Conservation (phyloP, 2,888 invertebrate species). For the Pemphredon lugubris region DNA sequence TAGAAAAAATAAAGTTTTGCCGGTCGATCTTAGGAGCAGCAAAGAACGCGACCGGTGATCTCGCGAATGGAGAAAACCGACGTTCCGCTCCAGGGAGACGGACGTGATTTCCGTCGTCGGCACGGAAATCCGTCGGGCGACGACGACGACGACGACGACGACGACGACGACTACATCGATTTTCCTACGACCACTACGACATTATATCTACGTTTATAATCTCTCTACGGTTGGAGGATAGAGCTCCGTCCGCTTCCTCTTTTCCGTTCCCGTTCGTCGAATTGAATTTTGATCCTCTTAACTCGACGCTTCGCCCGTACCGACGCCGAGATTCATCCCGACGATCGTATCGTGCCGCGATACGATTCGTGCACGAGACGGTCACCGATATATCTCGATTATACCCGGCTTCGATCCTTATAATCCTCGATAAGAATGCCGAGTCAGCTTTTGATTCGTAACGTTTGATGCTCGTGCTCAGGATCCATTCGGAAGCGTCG, state of each 20-base stretch:
- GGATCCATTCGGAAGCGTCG: no score
- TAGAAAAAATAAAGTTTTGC: slow-evolving; percentile 72
- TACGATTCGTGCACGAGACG: neutral
- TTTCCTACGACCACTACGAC: slow-evolving; percentile 50
- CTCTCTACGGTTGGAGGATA: slow-evolving; percentile 57
- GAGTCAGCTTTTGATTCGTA: no score
- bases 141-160: neutral
- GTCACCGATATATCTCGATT: no score
- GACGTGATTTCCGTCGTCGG: neutral
- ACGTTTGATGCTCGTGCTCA: no score
- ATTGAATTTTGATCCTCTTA: neutral
- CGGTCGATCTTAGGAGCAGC: slow-evolving; percentile 28
- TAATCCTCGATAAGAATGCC: no score
- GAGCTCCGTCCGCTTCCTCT: slow-evolving; percentile 32
- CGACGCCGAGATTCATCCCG: neutral
- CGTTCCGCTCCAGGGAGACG: slow-evolving; percentile 2
- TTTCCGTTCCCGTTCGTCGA: slow-evolving; percentile 21
- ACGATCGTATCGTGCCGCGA: slow-evolving; percentile 5
- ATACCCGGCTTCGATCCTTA: no score
- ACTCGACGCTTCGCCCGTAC: neutral
- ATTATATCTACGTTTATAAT: slow-evolving; percentile 46
- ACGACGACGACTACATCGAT: slow-evolving; percentile 21
- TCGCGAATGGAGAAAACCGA: neutral
- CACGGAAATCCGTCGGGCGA: neutral
- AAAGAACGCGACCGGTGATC: slow-evolving; percentile 30